Base-by-base conservation (phyloP, 2,113 vertebrate species). In the Ochotona curzoniae region DNA sequence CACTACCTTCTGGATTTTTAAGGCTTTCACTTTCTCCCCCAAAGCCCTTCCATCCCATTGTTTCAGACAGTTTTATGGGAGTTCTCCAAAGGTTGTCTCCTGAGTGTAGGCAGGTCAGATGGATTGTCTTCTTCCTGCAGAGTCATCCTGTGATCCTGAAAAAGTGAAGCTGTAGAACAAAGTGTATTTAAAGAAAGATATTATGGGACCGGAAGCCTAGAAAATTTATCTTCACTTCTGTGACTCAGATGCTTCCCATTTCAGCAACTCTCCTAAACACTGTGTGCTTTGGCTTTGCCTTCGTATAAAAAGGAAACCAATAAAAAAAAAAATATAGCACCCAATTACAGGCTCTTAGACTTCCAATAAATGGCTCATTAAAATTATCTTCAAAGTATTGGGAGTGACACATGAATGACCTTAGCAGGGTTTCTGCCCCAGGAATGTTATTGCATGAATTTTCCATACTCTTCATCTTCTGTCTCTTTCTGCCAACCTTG, bases 211-310 rank as follows among this genome's bases (percentile, higher is more conserved):
- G 51, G 92, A 95, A 97, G 80, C 66, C 87, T 76, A 87, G 83
- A 64, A 71, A 87, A 92, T 94, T 90, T 90, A 92, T 93, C 89
- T 92, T 96, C 70, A 94, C 85, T 94, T 93, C 82, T 85, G 90
- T 96, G 94, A 94, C 94, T 97, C 95, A 82, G 69, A 95, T 91
- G 70, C 49, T 75, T 96, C 90, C 89, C 92, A 87, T 92, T 94
- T 84, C 95, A 94, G 83, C 57, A 83, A 93, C 63, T 95, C 86
- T 69, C 94, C 80, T 94, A 83, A 97, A 95, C 83, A 54, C 25
- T 89, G n/a, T 95, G 92, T 94, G 93, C 89, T 96, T 92, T 95
- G 92, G 89, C 78, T 89, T 89, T 86, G 70, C 79, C 94, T 92
- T 93, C 94, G 93, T 88, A 83, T 83, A 88, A 96, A 94, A 94